phyloP scores from a whole-genome alignment of 1,140 invertebrate genomes.

The Philotrypesis tridentata region DNA sequence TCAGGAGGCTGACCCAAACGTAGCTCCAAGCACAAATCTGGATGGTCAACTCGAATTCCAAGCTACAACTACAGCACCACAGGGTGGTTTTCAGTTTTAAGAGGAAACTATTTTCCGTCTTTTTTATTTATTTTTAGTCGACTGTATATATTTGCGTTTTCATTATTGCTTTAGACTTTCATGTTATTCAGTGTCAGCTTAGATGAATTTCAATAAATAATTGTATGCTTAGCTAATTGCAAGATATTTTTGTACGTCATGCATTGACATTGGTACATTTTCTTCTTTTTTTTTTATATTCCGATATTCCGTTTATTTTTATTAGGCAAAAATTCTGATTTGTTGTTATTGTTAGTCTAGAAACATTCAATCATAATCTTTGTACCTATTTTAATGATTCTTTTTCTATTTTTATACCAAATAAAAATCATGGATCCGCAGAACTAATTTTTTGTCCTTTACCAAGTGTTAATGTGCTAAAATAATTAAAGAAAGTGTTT shows the following conservation, averaged over 20 bases:
- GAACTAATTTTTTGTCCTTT: not conserved
- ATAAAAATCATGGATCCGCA: slow-evolving; percentile 6
- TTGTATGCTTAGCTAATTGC: slow-evolving; percentile 19
- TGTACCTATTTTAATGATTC: slow-evolving; percentile 18
- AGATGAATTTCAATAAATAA: not conserved
- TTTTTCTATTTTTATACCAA: slow-evolving; percentile 31
- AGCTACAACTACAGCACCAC: slow-evolving; percentile 52
- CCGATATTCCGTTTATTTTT: not conserved
- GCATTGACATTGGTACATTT: no score
- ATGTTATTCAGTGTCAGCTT: slow-evolving; percentile 25
- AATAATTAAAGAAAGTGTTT: not conserved
- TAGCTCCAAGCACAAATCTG: slow-evolving; percentile 47
- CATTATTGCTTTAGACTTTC: slow-evolving; percentile 35
- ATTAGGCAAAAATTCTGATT: not conserved
- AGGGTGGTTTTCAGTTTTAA: slow-evolving; percentile 60
- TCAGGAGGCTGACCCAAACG: slow-evolving; percentile 56
- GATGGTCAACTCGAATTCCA: slow-evolving; percentile 64
- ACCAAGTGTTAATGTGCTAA: not conserved
- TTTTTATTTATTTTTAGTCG: slow-evolving; percentile 19
- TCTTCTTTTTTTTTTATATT: not conserved
- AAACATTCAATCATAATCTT: not conserved
- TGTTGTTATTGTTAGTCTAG: not conserved
- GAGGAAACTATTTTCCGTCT: not conserved
- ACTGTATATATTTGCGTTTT: slow-evolving; percentile 41
- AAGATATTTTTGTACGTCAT: slow-evolving; percentile 17